A percentile compares a stretch with the other conserved stretches of the same genome.
phyloP scores from a whole-genome alignment of 2,888 invertebrate species.

The Epistrophe eligans region DNA sequence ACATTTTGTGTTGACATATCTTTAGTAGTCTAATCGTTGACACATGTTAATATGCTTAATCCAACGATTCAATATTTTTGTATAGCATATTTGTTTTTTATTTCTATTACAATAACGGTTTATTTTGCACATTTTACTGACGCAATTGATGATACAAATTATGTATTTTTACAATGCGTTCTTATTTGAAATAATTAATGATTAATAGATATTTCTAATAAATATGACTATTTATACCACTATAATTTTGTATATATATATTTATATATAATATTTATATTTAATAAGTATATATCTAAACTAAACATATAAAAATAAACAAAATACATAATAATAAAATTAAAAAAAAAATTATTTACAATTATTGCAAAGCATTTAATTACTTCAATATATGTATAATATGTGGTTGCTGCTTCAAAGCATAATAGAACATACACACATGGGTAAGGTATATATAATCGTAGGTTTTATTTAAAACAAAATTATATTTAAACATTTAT shows the following conservation, averaged over 20 bases:
- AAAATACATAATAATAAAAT: constrained; percentile 10
- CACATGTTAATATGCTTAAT: constrained; percentile 36
- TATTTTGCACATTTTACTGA: constrained; percentile 44
- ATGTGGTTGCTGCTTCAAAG: constrained; percentile 5
- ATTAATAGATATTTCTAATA: constrained; percentile 67
- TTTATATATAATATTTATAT: background rate
- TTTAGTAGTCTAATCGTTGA: constrained; percentile 65
- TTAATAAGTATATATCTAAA: constrained; percentile 19
- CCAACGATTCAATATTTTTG: constrained; percentile 27
- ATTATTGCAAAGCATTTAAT: constrained; percentile 50
- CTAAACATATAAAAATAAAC: constrained; percentile 33
- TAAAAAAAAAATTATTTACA: constrained; percentile 68
- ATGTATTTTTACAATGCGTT: constrained; percentile 23
- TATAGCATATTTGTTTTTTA: background rate
- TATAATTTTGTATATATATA: constrained; percentile 37
- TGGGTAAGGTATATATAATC: background rate
- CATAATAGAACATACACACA: background rate
- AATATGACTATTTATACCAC: constrained; percentile 75
- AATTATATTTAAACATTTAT: constrained; percentile 41
- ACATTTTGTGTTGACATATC: constrained; percentile 56
- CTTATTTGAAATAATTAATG: constrained; percentile 48
- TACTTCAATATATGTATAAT: constrained; percentile 1
- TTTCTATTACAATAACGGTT: constrained; percentile 51
- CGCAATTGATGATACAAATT: constrained; percentile 39
- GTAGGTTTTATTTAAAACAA: constrained; percentile 9